These are phyloP conservation scores for Alethe diademata DNA, from an alignment of 2,113 vertebrate genomes.

Conservation along the genomic window DNA sequence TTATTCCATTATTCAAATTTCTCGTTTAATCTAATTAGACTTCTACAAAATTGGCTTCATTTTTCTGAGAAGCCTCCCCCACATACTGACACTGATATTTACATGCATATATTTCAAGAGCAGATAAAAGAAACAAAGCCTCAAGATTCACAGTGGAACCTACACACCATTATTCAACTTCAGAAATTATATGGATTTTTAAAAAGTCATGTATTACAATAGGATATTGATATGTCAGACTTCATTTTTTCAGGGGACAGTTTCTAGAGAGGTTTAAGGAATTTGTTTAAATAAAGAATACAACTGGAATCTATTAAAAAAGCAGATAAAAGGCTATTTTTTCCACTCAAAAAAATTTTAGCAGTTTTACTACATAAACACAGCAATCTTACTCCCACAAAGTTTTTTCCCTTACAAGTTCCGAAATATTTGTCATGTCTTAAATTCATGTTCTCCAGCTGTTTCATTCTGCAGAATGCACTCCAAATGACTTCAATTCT, in stretches of 20 bases:
- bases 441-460: neutral
- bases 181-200: neutral
- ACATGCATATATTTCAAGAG: neutral
- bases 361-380: neutral
- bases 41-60: neutral
- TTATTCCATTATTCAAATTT: constrained; percentile 34
- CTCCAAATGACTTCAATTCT: neutral
- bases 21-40: neutral
- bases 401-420: neutral
- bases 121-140: neutral
- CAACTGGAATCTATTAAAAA: neutral
- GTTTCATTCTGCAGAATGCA: neutral
- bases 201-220: neutral
- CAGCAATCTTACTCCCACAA: neutral
- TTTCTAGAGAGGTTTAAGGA: neutral
- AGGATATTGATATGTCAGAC: neutral
- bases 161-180: neutral
- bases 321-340: neutral
- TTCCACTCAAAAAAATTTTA: neutral
- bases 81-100: rapidly evolving
- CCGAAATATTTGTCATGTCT: neutral
- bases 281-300: neutral
- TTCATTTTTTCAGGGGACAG: neutral
- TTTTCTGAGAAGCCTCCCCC: neutral
- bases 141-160: neutral